Evolutionary conservation across 2,113 vertebrate genomes (phyloP).

Genomic region (Dromaius novaehollandiae): DNA sequence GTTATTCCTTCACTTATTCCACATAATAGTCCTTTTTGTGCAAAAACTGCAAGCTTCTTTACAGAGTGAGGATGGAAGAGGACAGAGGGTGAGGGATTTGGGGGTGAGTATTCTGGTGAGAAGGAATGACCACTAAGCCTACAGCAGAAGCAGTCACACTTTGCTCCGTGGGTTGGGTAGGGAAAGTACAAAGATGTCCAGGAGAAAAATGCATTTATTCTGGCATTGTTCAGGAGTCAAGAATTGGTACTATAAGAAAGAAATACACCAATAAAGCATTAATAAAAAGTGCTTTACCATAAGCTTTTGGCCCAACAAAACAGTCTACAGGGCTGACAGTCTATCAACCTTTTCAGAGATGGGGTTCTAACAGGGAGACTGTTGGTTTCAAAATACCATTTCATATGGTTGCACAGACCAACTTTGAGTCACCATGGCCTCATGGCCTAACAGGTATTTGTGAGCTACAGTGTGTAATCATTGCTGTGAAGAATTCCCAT

Average conservation of each 20-base stretch:
- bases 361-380: not conserved
- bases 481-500: not conserved
- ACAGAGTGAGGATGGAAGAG: not conserved
- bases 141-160: not conserved
- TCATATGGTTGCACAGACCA: not conserved
- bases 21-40: not conserved
- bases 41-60: not conserved
- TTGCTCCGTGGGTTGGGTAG: not conserved
- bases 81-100: not conserved
- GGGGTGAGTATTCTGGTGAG: not conserved
- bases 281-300: not conserved
- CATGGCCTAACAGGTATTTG: not conserved
- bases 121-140: not conserved
- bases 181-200: not conserved
- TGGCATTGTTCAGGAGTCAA: not conserved
- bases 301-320: not conserved
- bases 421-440: not conserved
- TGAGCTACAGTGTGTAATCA: not conserved
- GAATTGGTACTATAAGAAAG: not conserved
- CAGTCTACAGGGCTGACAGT: no score
- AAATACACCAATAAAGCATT: not conserved
- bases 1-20: not conserved
- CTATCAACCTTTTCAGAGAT: not conserved
- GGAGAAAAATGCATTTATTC: not conserved
- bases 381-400: not conserved